Base-by-base conservation (phyloP, 2,797 vertebrate genomes). In the Arnoldichthys spilopterus region DNA sequence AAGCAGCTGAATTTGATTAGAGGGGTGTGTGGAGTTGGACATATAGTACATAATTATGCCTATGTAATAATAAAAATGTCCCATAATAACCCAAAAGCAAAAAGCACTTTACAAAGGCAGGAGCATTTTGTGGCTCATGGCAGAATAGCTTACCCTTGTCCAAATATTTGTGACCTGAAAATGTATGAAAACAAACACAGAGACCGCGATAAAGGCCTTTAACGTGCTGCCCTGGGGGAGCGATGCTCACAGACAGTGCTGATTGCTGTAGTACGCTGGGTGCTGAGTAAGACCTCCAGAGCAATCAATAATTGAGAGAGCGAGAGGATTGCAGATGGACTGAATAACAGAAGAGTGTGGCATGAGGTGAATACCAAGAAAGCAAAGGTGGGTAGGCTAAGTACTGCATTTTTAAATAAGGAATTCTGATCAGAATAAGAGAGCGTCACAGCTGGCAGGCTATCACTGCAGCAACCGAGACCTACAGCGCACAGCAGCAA, bases 251-350 rank as follows among this genome's bases (percentile, higher is more conserved):
- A 26, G 56, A 73, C 59, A 56, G 49, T 18, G 43, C 37, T 72
- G 70, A 68, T 66, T 45, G 30, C 59, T 77, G 69, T 64, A 51
- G 28, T 6, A 7, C 47, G 6, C 77, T 26, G 45, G 69, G 24
- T 75, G 78, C 75, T 69, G 81, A 80, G 67, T 76, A 77, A 78
- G 72, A 69, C 76, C 78, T 81, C 71, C 26, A n/a, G 59, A 6
- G 16, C 63, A 32, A 73, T 79, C 77, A 73, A 74, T 83, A 83
- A 78, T 8, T 18, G 30, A 59, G 68, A 68, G 59, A 49, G 74
- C 63, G 61, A n/a, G 28, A 15, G 26, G 2, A 22, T 53, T 64
- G 61, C 66, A 79, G 71, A 49, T 59, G 53, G 61, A n/a, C 28
- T 58, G 72, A 72, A 68, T 51, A 81, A 58, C 28, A 37, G 51